A percentile compares a stretch with the other conserved stretches of the same genome.
Evolutionary conservation across 1,140 invertebrate species (phyloP).

Genomic region (Oedothorax gibbosus): DNA sequence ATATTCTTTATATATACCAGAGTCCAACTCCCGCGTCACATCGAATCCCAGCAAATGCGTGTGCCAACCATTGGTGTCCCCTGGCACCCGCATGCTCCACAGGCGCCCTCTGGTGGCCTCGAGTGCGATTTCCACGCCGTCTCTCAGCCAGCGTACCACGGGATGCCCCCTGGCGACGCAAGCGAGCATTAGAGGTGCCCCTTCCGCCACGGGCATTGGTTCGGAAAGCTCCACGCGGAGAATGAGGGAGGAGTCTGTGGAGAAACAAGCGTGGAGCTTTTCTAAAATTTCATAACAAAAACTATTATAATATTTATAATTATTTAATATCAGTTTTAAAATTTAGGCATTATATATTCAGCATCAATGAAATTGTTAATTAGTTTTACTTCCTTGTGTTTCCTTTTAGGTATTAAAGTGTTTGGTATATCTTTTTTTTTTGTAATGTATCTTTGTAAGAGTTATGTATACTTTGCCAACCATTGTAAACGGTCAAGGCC

Average conservation of each 20-base stretch:
- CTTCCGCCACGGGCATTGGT: constrained; percentile 34
- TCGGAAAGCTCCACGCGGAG: constrained; percentile 46
- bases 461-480: no score
- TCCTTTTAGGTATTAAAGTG: no score
- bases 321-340: no score
- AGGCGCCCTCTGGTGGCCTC: background rate
- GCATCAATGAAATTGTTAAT: no score
- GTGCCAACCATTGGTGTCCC: constrained; percentile 33
- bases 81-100: constrained; percentile 51
- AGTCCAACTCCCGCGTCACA: constrained; percentile 17
- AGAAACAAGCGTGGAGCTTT: background rate
- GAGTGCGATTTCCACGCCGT: constrained; percentile 44
- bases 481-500: no score
- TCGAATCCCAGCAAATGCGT: constrained; percentile 54
- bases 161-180: constrained; percentile 40
- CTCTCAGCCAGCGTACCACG: constrained; percentile 55
- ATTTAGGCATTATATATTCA: no score
- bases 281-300: no score
- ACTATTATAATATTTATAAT: no score
- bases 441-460: no score
- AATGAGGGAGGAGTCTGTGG: constrained; percentile 15
- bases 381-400: no score
- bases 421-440: no score
- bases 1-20: constrained; percentile 33
- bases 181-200: constrained; percentile 34